Conservation (phyloP, 2,888 invertebrate genomes). For the Andrena fulva region DNA sequence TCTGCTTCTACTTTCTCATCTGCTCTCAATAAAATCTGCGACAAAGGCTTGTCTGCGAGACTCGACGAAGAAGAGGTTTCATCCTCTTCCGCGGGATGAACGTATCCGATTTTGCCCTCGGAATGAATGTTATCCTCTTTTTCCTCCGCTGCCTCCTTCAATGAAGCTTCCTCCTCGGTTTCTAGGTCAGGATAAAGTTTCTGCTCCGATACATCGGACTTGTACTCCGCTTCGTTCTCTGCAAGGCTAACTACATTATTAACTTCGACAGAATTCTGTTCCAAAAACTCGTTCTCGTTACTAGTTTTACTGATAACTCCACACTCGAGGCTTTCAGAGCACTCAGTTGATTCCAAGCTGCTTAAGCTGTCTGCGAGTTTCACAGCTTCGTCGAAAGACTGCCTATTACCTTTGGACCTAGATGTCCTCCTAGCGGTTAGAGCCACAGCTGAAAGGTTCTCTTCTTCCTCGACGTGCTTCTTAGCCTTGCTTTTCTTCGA, state of each 20-base stretch:
- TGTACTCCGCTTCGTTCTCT: background rate
- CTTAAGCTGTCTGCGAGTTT: background rate
- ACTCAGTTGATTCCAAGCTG: background rate
- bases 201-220: background rate
- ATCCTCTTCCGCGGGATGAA: conserved; percentile 24
- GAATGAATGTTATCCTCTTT: background rate
- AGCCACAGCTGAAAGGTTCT: background rate
- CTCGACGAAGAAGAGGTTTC: conserved; percentile 57
- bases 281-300: background rate
- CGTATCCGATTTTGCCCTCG: background rate
- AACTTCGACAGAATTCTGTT: background rate
- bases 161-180: background rate
- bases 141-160: background rate
- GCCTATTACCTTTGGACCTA: conserved; percentile 19
- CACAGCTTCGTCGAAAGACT: background rate
- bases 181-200: background rate
- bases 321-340: background rate
- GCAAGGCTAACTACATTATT: background rate
- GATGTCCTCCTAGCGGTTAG: background rate
- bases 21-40: conserved; percentile 50
- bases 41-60: conserved; percentile 61
- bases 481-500: conserved; percentile 23
- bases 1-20: conserved; percentile 7
- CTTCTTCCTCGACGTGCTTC: conserved; percentile 6
- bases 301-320: background rate